Evolutionary conservation across 2,797 vertebrate species (phyloP).

Genomic region (Gephyroberyx darwinii): DNA sequence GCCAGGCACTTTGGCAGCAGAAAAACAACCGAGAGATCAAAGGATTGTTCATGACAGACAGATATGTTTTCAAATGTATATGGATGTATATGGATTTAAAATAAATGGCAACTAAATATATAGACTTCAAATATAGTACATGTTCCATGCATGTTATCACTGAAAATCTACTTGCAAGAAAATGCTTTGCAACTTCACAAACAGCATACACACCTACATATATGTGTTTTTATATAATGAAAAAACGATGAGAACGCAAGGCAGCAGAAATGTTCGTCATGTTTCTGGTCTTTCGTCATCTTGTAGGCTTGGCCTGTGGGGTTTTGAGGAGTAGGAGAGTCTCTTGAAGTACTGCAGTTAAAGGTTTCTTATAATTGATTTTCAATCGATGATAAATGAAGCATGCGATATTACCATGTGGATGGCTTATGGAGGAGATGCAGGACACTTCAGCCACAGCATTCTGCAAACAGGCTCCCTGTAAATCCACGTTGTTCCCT

Average conservation of each 20-base stretch:
- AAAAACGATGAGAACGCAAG: too few species aligned
- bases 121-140: too few species aligned
- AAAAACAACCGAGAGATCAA: conserved; percentile 50
- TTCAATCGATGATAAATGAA: conserved; percentile 11
- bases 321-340: conserved; percentile 14
- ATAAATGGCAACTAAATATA: too few species aligned
- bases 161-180: too few species aligned
- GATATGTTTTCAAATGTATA: neutral
- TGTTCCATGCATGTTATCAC: too few species aligned
- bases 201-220: too few species aligned
- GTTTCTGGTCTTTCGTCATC: too few species aligned
- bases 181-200: too few species aligned
- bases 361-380: conserved; percentile 49
- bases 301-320: neutral
- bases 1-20: conserved; percentile 27
- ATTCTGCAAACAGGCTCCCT: neutral
- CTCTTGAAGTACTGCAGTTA: neutral
- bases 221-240: too few species aligned
- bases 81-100: too few species aligned
- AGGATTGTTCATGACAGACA: conserved; percentile 41
- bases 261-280: too few species aligned
- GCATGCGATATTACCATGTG: neutral
- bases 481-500: too few species aligned
- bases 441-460: neutral
- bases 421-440: conserved; percentile 4